These are phyloP conservation scores for Heliconius sara DNA, from an alignment of 2,888 invertebrate species.

Conservation along the genomic window DNA sequence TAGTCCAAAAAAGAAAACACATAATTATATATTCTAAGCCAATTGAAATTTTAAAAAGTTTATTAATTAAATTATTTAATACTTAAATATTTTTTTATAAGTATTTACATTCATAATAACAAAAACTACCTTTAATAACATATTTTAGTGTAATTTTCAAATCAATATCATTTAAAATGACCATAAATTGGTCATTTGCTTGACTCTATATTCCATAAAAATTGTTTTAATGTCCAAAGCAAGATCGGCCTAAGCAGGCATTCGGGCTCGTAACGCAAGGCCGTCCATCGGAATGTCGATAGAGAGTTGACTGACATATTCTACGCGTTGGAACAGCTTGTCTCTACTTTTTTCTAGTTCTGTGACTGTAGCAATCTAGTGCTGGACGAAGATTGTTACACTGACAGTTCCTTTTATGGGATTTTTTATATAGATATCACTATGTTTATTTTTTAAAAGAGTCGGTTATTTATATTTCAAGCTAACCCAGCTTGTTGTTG, in stretches of 20 bases:
- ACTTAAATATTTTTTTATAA: neutral
- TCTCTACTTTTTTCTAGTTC: conserved; percentile 36
- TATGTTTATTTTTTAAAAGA: neutral
- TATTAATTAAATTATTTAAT: no score
- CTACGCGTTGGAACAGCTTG: conserved; percentile 55
- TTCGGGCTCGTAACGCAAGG: conserved; percentile 48
- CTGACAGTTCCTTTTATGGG: neutral
- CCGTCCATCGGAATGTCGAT: conserved; percentile 68
- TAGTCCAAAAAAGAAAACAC: no score
- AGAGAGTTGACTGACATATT: conserved; percentile 67
- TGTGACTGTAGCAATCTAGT: conserved; percentile 5
- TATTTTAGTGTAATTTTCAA: neutral
- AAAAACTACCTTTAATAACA: neutral
- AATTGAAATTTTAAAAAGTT: no score
- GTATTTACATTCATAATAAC: neutral
- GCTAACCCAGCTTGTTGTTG: no score
- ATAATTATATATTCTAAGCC: no score
- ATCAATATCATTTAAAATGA: neutral
- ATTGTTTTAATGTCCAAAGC: neutral
- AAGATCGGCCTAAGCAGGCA: conserved; percentile 27
- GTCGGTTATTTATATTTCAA: neutral
- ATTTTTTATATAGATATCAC: neutral
- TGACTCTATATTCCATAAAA: neutral
- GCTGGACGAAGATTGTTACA: neutral
- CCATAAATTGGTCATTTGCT: neutral